Conservation (phyloP, 2,797 vertebrate genomes). For the Ceryle rudis region DNA sequence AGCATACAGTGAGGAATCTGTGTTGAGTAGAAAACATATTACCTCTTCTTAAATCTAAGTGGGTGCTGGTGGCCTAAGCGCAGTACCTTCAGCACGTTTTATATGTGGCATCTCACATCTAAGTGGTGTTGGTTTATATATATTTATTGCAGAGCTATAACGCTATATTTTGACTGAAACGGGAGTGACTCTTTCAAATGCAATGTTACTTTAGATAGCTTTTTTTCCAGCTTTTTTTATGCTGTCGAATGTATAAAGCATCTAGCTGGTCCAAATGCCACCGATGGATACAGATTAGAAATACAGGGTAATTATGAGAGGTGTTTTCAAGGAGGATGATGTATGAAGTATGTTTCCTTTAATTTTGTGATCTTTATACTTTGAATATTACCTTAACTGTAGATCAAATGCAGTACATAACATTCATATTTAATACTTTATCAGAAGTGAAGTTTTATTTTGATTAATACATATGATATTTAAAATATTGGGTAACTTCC, state of each 20-base stretch:
- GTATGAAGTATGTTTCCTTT: not conserved
- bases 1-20: not conserved
- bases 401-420: not conserved
- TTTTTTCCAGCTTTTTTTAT: not conserved
- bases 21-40: not conserved
- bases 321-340: not conserved
- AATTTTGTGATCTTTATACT: not conserved
- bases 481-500: slow-evolving; percentile 40
- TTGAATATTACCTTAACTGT: not conserved
- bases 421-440: not conserved
- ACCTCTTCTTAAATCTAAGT: not conserved
- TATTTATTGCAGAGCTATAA: not conserved
- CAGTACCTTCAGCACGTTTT: not conserved
- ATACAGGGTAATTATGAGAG: not conserved
- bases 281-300: not conserved
- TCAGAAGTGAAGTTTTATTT: slow-evolving; percentile 7
- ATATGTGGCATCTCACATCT: not conserved
- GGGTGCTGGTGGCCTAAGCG: not conserved
- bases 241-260: not conserved
- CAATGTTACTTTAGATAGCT: not conserved
- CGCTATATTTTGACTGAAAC: not conserved
- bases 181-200: not conserved
- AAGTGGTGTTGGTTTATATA: not conserved
- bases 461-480: slow-evolving; percentile 25
- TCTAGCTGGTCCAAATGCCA: not conserved